These are phyloP conservation scores for Dromiciops gliroides DNA, from an alignment of 2,113 vertebrate genomes.

Conservation along the genomic window DNA sequence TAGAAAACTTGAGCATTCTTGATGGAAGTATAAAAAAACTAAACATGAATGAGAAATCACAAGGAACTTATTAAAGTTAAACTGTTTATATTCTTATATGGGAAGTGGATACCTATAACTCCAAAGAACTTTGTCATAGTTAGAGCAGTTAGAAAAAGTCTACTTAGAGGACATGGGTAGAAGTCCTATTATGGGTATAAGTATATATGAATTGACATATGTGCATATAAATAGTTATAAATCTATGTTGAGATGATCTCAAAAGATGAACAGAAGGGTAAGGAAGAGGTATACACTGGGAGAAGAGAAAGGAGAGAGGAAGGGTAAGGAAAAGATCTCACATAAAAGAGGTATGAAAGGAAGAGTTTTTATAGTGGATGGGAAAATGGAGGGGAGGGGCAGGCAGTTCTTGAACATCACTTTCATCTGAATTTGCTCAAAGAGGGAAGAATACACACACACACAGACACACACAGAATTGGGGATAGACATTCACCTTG, in stretches of 20 bases:
- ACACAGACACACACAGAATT: too few relatives aligned
- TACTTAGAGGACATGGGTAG: background rate
- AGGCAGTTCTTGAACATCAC: too few relatives aligned
- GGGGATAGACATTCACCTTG: background rate
- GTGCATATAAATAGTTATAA: background rate
- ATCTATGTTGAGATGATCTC: background rate
- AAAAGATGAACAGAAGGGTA: background rate
- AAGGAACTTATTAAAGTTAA: background rate
- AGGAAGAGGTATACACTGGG: too few relatives aligned
- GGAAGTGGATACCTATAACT: background rate
- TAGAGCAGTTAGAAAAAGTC: background rate
- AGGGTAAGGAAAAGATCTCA: too few relatives aligned
- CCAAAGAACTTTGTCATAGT: background rate
- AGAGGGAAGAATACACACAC: too few relatives aligned
- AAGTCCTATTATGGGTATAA: background rate
- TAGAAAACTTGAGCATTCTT: background rate
- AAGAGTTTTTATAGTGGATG: too few relatives aligned
- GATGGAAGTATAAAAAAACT: background rate
- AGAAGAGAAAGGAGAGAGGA: too few relatives aligned
- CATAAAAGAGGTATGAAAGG: too few relatives aligned
- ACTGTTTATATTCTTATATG: background rate
- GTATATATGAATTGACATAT: background rate
- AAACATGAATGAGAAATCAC: background rate
- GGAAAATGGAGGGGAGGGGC: too few relatives aligned
- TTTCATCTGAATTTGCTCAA: too few relatives aligned